Evolutionary conservation across 53 echinoderm and acorn worm species (phyloP), one percentile per base, ranked within the genome.

Genomic region (Antedon mediterranea): DNA sequence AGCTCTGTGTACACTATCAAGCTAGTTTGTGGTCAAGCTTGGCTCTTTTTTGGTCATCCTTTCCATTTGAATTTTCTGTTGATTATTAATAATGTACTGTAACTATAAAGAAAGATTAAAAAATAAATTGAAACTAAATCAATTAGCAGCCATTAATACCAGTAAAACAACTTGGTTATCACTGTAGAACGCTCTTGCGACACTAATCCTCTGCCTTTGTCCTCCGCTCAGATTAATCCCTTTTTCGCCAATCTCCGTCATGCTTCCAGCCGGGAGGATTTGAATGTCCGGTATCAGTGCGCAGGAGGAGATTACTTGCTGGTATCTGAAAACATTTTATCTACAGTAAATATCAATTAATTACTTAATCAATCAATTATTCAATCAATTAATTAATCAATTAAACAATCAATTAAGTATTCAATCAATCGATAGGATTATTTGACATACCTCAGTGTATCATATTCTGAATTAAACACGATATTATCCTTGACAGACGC

Each of bases 211-310:
- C 71, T 88, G 88, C 42, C 85, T 84, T 75, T 88, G 88, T 30
- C 88, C 88, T 34, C 86, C 86, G 28, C 86, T 86, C 8, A 86
- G 82, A 29, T 86, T 86, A 37, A 86, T 86, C 31, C 87, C 87
- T 31, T 88, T 88, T 79, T 88, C 88, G 4, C 88, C 88, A 34
- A 88, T 88, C 79, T 88, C 88, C n/a, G 88, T 88, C 72, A 85
- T 78, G 43, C 82, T 85, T 3, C 88, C 88, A 23, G 86, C 89
- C 79, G 23, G 57, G 74, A 34, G 82, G 57, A 30, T 75, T 75
- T 4, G 74, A 43, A 57, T 57, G 23, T 57, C 57, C 18, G 57
- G 57, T 2, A 57, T 13, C 23, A 57, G 20, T 57, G 57, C 57
- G 57, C 57, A 57, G 2, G 57, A 13, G 57, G 57, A 13, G 23